Conservation (phyloP, 1,140 invertebrate species). For the Macrobrachium rosenbergii region DNA sequence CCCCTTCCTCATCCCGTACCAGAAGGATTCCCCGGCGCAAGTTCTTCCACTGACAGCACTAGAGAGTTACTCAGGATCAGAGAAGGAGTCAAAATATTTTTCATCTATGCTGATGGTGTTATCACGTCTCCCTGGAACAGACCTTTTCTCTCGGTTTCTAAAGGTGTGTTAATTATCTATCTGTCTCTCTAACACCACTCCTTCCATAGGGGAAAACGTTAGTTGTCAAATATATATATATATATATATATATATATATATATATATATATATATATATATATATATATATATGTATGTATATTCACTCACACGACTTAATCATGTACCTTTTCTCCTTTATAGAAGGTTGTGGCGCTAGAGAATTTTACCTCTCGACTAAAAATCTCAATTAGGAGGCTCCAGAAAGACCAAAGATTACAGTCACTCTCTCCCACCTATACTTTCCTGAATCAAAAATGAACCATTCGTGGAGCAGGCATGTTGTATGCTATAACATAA, state of each 20-base stretch:
- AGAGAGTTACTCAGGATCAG: conserved; percentile 33
- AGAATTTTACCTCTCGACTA: too few relatives aligned
- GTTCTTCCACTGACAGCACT: not conserved
- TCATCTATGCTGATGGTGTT: conserved; percentile 46
- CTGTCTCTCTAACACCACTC: not conserved
- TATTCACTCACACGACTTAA: too few relatives aligned
- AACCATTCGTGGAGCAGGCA: too few relatives aligned
- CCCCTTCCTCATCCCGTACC: not conserved
- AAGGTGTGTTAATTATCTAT: conserved; percentile 9
- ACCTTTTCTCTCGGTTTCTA: conserved; percentile 39
- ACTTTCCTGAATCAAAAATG: too few relatives aligned
- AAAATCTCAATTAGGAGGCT: too few relatives aligned
- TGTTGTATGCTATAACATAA: too few relatives aligned
- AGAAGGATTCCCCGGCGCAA: not conserved
- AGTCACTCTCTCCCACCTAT: too few relatives aligned
- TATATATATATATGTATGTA: too few relatives aligned
- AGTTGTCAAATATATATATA: not conserved
- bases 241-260: not conserved
- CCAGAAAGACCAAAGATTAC: too few relatives aligned
- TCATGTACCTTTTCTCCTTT: too few relatives aligned
- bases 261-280: too few relatives aligned
- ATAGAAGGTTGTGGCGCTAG: too few relatives aligned
- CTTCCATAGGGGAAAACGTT: not conserved
- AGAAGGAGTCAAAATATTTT: conserved; percentile 54
- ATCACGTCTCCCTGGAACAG: conserved; percentile 49